Conservation (phyloP, 2,888 invertebrate species). For the Agriopis aurantiaria region DNA sequence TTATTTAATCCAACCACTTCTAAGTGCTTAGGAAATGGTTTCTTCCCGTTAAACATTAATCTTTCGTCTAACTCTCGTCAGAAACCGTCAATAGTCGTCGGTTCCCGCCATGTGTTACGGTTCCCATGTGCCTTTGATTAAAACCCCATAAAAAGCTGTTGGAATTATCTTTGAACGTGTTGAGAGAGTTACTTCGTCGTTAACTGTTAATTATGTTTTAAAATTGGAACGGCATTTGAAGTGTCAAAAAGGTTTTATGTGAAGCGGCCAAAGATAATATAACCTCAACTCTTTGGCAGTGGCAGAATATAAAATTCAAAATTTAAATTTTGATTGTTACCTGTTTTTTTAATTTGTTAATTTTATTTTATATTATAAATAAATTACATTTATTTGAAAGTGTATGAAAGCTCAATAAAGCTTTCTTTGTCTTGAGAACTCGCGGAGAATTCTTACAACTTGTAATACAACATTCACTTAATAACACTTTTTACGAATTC, state of each 20-base stretch:
- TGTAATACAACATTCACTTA: slow-evolving; percentile 10
- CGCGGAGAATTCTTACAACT: neutral
- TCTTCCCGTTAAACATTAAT: slow-evolving; percentile 40
- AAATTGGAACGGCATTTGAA: slow-evolving; percentile 22
- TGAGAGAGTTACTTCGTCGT: slow-evolving; percentile 32
- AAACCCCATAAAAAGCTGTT: slow-evolving; percentile 40
- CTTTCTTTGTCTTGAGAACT: neutral
- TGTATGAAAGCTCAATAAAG: neutral
- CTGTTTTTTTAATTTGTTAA: neutral
- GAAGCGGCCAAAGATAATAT: neutral
- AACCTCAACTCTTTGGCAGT: too few species aligned
- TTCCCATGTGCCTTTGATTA: slow-evolving; percentile 45
- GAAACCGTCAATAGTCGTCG: slow-evolving; percentile 28
- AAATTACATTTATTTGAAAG: too few species aligned
- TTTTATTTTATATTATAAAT: neutral
- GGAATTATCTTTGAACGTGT: slow-evolving; percentile 32
- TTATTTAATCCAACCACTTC: slow-evolving; percentile 2
- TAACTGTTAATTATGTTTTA: slow-evolving; percentile 35
- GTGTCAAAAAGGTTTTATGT: slow-evolving; percentile 14
- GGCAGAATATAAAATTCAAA: neutral
- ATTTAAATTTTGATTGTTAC: neutral
- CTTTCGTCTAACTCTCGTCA: slow-evolving; percentile 37
- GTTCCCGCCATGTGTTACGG: slow-evolving; percentile 36
- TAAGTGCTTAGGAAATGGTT: slow-evolving; percentile 40
- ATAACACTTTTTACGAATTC: neutral